Conservation (phyloP, 2,797 vertebrate genomes). For the Paedocypris micromegethes region DNA sequence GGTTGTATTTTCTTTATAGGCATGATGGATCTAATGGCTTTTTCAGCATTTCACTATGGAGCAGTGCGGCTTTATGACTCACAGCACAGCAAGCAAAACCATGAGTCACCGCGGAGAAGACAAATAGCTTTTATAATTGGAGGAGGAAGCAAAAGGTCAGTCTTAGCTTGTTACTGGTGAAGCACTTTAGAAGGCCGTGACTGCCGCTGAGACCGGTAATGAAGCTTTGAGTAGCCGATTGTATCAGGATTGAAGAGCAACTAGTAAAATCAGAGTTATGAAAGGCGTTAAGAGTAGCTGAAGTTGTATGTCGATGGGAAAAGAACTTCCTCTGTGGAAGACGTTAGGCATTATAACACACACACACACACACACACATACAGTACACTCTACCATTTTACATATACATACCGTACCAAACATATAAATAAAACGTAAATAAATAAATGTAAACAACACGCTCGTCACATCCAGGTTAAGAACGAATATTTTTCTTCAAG, state of each 20-base stretch:
- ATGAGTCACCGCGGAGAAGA: slow-evolving; percentile 26
- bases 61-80: slow-evolving; percentile 21
- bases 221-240: neutral
- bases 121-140: slow-evolving; percentile 31
- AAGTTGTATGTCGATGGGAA: too few species aligned
- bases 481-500: too few species aligned
- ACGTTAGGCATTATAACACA: too few species aligned
- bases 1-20: slow-evolving; percentile 4
- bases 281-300: too few species aligned
- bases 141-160: slow-evolving; percentile 26
- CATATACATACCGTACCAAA: too few species aligned
- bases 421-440: too few species aligned
- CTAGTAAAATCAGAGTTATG: neutral
- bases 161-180: slow-evolving; percentile 15
- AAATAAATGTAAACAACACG: too few species aligned
- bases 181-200: slow-evolving; percentile 6
- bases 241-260: slow-evolving; percentile 4
- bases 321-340: too few species aligned
- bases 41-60: neutral
- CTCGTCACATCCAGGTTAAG: too few species aligned
- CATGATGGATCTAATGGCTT: neutral
- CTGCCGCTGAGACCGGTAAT: slow-evolving; percentile 2
- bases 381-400: too few species aligned
- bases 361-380: too few species aligned
- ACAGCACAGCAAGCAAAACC: slow-evolving; percentile 5